These are phyloP conservation scores for Atherix ibis DNA, from an alignment of 2,888 invertebrate species.

Conservation along the genomic window DNA sequence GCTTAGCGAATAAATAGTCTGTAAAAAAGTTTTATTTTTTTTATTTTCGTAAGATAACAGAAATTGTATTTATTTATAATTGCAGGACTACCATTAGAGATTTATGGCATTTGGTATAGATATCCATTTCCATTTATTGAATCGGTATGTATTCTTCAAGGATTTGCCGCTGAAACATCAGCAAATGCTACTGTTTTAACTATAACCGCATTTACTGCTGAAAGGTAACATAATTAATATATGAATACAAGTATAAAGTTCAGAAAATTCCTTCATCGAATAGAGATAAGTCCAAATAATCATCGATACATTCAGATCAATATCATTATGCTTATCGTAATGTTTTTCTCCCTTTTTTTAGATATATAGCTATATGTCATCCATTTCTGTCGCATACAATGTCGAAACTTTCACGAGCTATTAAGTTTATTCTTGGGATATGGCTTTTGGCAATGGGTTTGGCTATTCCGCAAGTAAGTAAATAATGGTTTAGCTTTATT, in stretches of 20 bases:
- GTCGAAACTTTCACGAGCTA: slow-evolving; percentile 71
- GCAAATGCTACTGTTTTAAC: slow-evolving; percentile 72
- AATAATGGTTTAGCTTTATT: too few species aligned
- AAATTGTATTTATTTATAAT: too few species aligned
- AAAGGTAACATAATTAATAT: slow-evolving; percentile 35
- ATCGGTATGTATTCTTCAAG: slow-evolving; percentile 55
- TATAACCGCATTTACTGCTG: slow-evolving; percentile 78
- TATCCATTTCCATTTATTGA: slow-evolving; percentile 61
- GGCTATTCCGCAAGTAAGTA: slow-evolving; percentile 51
- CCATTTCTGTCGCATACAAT: slow-evolving; percentile 64
- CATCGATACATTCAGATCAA: too few species aligned
- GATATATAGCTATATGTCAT: slow-evolving; percentile 70
- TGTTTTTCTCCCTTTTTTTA: slow-evolving; percentile 1
- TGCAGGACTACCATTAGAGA: slow-evolving; percentile 60
- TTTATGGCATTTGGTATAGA: slow-evolving; percentile 59
- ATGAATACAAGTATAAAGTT: background rate
- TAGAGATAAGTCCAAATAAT: too few species aligned
- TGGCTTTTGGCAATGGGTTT: slow-evolving; percentile 64
- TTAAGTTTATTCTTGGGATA: slow-evolving; percentile 61
- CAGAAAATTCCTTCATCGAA: too few species aligned
- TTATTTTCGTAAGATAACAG: too few species aligned
- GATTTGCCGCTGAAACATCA: slow-evolving; percentile 71
- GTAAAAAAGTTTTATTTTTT: too few species aligned
- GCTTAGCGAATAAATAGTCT: too few species aligned
- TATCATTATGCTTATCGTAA: background rate